Percentiles rank a stretch among this genome's conserved stretches.
Conservation (phyloP, 2,888 invertebrate species). For the Glomeris marginata region DNA sequence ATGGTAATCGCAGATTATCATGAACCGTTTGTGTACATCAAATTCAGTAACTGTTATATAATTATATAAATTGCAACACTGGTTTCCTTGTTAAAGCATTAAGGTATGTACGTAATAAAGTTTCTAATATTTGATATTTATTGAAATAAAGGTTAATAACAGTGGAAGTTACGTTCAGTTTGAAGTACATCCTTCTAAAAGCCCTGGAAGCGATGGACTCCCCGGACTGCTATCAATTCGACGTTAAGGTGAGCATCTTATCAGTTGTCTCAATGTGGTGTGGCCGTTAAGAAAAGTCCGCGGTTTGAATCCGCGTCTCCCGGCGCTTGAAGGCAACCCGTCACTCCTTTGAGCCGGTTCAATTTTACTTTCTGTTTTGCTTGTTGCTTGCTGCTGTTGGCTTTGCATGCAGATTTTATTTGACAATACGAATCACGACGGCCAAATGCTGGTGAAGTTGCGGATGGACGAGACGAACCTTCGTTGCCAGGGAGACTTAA, state of each 20-base stretch:
- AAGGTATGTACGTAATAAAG: not conserved
- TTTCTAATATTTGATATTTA: not conserved
- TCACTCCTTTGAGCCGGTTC: too few relatives aligned
- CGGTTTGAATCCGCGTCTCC: too few relatives aligned
- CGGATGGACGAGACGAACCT: conserved; percentile 61
- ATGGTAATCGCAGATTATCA: too few relatives aligned
- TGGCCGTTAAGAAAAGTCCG: too few relatives aligned
- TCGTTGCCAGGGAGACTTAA: conserved; percentile 60
- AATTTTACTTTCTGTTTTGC: too few relatives aligned
- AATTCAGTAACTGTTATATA: not conserved
- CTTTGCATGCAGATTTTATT: conserved; percentile 43
- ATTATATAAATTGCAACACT: not conserved
- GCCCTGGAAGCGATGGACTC: conserved; percentile 71
- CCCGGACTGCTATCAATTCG: conserved; percentile 82
- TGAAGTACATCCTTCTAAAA: conserved; percentile 83
- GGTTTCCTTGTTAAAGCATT: conserved; percentile 1
- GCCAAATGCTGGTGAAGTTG: conserved; percentile 69
- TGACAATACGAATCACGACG: conserved; percentile 86
- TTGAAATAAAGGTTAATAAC: conserved; percentile 7
- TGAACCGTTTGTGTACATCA: too few relatives aligned
- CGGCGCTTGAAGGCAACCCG: too few relatives aligned
- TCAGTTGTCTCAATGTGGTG: too few relatives aligned
- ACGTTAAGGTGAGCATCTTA: conserved; percentile 48
- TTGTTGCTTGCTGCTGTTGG: not conserved
- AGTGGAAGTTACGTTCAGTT: conserved; percentile 55